A percentile compares a stretch with the other conserved stretches of the same genome.
Evolutionary conservation across 1,140 invertebrate genomes (phyloP).

Genomic region (Solen grandis): DNA sequence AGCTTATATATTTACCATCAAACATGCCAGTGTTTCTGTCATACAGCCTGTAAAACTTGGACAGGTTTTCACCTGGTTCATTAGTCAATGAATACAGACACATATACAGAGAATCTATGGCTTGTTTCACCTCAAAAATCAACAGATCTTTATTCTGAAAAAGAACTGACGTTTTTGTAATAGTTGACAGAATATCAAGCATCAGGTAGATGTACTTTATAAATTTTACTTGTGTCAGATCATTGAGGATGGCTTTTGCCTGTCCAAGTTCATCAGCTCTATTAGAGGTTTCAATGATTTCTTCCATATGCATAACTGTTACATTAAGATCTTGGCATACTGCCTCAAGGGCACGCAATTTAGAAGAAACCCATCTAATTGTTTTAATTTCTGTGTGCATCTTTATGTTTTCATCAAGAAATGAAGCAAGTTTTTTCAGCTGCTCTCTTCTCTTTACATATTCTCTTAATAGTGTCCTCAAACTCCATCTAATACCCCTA

Average conservation of each 20-base stretch:
- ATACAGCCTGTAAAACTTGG: conserved; percentile 22
- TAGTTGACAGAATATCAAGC: too few species aligned
- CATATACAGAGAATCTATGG: too few species aligned
- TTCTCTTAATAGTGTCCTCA: not conserved
- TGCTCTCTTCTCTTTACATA: conserved; percentile 7
- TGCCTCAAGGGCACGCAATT: too few species aligned
- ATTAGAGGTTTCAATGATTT: not conserved
- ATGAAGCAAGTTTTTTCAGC: not conserved
- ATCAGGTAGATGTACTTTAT: too few species aligned
- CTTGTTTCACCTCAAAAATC: too few species aligned
- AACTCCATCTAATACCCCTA: too few species aligned
- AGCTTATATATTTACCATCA: conserved; percentile 5
- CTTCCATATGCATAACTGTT: too few species aligned
- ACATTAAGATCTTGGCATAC: too few species aligned
- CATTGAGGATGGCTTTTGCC: conserved; percentile 9
- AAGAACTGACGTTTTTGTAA: too few species aligned
- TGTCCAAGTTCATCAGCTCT: conserved; percentile 12
- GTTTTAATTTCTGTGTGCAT: conserved; percentile 14
- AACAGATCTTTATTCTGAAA: too few species aligned
- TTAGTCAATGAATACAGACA: too few species aligned
- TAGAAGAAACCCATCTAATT: conserved; percentile 16
- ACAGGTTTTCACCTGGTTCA: conserved; percentile 9
- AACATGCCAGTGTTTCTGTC: not conserved
- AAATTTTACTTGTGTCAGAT: too few species aligned
- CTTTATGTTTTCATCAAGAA: conserved; percentile 1